Evolutionary conservation across 2,888 invertebrate species (phyloP), one percentile per base, ranked within the genome.

Genomic region (Drosophila greeni): DNA sequence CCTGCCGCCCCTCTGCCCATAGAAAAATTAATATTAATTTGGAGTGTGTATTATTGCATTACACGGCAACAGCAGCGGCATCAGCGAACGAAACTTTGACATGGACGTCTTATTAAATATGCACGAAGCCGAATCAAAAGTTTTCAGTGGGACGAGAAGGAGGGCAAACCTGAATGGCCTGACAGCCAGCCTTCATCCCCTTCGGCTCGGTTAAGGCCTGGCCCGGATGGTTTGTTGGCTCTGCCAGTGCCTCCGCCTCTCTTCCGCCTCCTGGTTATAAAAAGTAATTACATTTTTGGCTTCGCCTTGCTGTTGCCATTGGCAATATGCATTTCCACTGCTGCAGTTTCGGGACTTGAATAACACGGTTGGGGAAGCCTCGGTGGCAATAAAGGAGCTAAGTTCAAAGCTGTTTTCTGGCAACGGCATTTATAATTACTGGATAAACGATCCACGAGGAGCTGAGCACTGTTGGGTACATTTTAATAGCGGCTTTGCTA

Each of bases 241-340:
- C 58, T 51, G 48, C 9, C 34, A 42, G 29, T 12, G 26, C 16
- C 43, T 12, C 26, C 43, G 26, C 12, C 26, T 18, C 43, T 5
- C 26, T 3, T 29, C 29, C 45, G 45, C 45, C 55, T 66, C 69
- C 64, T 57, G 59, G 66, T 71, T 76, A 82, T 76, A 75, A 79
- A 81, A 84, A 66, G 80, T 79, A 84, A 84, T 81, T 81, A 84
- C 79, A 84, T 84, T 82, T 77, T 48, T 68, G 75, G 70, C 75
- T 62, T 34, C 75, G 75, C 72, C 58, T 67, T 48, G 52, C 59
- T 24, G 57, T 73, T 55, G 61, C 57, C 61, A 53, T 45, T 80
- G 77, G 67, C 67, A 60, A 60, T 67, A 53, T 67, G 67, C 67
- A 67, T 60, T 68, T 67, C 36, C 52, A 59, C 18, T 36, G 60